Percentiles rank a stretch among this genome's conserved stretches.
phyloP scores from a whole-genome alignment of 2,113 vertebrate species.

The Engystomops pustulosus region DNA sequence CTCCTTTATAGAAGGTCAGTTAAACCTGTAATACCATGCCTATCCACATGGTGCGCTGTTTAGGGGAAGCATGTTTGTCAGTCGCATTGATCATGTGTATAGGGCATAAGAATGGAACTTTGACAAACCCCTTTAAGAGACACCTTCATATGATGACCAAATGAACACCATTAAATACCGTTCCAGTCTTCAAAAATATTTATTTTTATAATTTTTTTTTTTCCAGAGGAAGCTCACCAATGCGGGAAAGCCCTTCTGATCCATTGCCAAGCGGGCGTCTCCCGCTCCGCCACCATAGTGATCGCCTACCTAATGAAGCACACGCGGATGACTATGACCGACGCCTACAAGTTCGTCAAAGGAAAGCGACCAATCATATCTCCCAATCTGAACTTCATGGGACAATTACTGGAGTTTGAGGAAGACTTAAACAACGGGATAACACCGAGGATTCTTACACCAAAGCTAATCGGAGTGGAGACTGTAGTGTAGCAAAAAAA shows the following conservation, averaged over 20 bases:
- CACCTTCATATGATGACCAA: not conserved
- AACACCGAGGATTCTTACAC: conserved; percentile 94
- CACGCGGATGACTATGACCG: conserved; percentile 99
- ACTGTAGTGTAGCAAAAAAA: conserved; percentile 82
- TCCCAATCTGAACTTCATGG: conserved; percentile 99
- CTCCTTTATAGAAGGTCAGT: too few relatives aligned
- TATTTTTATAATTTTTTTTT: too few relatives aligned
- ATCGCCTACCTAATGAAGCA: conserved; percentile 99
- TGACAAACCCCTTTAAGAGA: not conserved
- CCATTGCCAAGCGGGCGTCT: conserved; percentile 98
- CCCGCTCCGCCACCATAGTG: conserved; percentile 96
- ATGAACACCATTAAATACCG: not conserved
- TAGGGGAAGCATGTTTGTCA: not conserved
- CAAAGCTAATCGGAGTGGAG: conserved; percentile 93
- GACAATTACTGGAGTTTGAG: conserved; percentile 97
- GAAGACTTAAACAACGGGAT: conserved; percentile 97
- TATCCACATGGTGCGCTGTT: not conserved
- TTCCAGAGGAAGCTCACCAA: conserved; percentile 95
- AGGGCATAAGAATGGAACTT: too few relatives aligned
- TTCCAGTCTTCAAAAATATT: too few relatives aligned
- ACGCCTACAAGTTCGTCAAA: conserved; percentile 98
- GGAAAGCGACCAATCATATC: conserved; percentile 97
- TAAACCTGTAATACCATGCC: not conserved
- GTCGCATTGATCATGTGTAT: not conserved
- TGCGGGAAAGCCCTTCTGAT: conserved; percentile 93